Conservation (phyloP, 2,113 vertebrate genomes). For the Urocynchramus pylzowi region DNA sequence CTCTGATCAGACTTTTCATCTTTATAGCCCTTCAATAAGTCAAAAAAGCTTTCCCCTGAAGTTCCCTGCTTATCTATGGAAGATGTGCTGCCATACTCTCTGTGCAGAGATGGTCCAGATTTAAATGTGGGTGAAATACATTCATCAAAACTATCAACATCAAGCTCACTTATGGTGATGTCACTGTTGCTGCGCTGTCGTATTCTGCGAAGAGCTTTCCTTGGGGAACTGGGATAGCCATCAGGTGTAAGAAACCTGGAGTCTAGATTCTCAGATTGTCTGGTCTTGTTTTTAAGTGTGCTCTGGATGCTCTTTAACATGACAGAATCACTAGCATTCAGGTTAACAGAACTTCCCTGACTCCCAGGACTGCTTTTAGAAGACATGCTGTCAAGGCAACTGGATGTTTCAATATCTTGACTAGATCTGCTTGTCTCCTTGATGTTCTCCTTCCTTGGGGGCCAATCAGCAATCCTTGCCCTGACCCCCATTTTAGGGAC, state of each 20-base stretch:
- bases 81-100: slow-evolving; percentile 97
- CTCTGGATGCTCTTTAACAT: slow-evolving; percentile 94
- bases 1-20: slow-evolving; percentile 86
- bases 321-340: slow-evolving; percentile 88
- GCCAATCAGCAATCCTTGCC: slow-evolving; percentile 94
- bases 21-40: slow-evolving; percentile 89
- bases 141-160: slow-evolving; percentile 89
- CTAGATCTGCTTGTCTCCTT: slow-evolving; percentile 78
- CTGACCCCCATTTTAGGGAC: slow-evolving; percentile 97
- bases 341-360: slow-evolving; percentile 81
- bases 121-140: slow-evolving; percentile 86
- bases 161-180: slow-evolving; percentile 92
- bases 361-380: slow-evolving; percentile 84
- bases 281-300: slow-evolving; percentile 86
- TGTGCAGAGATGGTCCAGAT: slow-evolving; percentile 86
- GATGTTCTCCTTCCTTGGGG: slow-evolving; percentile 87
- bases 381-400: slow-evolving; percentile 81
- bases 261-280: slow-evolving; percentile 83
- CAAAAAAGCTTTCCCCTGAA: slow-evolving; percentile 90
- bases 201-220: slow-evolving; percentile 83
- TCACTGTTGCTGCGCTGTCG: slow-evolving; percentile 95
- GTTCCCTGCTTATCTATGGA: slow-evolving; percentile 94
- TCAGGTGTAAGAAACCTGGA: slow-evolving; percentile 85
- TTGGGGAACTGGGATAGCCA: slow-evolving; percentile 85
- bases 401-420: slow-evolving; percentile 83